phyloP scores from a whole-genome alignment of 2,113 vertebrate species.

The Siphamia tubifer region DNA sequence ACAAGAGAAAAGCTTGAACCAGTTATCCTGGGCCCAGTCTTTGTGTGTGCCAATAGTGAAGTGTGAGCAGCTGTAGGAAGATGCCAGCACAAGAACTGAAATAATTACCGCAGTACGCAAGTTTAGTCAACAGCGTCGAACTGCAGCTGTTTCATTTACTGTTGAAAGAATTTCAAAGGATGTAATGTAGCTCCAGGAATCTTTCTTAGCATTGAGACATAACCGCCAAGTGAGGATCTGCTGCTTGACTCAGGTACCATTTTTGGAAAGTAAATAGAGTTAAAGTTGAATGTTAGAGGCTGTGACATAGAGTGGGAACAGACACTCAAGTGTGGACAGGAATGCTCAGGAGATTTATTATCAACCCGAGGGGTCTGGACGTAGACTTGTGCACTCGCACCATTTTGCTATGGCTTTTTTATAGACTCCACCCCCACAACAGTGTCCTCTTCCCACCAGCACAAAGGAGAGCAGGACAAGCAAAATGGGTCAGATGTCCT shows the following conservation, averaged over 20 bases:
- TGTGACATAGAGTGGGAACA: conserved; percentile 31
- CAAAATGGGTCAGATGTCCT: conserved; percentile 42
- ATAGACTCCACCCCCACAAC: conserved; percentile 24
- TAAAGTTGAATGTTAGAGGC: conserved; percentile 52
- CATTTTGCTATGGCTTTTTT: conserved; percentile 7
- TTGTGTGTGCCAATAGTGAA: conserved; percentile 57
- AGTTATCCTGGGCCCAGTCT: neutral
- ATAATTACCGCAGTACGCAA: conserved; percentile 63
- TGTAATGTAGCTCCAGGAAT: conserved; percentile 6
- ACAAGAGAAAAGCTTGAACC: conserved; percentile 27
- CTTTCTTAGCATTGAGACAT: neutral
- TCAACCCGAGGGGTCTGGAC: conserved; percentile 20
- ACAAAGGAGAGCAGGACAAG: conserved; percentile 44
- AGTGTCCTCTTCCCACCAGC: conserved; percentile 20
- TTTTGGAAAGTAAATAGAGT: no score
- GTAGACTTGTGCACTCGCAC: conserved; percentile 19
- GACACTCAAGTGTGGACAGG: conserved; percentile 44
- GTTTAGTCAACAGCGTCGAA: conserved; percentile 22
- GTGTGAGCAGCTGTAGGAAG: conserved; percentile 70
- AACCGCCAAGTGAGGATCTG: neutral
- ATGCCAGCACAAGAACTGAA: conserved; percentile 59
- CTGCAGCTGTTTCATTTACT: conserved; percentile 67
- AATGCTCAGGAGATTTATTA: conserved; percentile 53
- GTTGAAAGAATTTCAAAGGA: conserved; percentile 52
- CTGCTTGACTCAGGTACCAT: conserved; percentile 4